These are phyloP conservation scores for Eufriesea mexicana DNA, from an alignment of 1,140 invertebrate genomes.

Conservation along the genomic window DNA sequence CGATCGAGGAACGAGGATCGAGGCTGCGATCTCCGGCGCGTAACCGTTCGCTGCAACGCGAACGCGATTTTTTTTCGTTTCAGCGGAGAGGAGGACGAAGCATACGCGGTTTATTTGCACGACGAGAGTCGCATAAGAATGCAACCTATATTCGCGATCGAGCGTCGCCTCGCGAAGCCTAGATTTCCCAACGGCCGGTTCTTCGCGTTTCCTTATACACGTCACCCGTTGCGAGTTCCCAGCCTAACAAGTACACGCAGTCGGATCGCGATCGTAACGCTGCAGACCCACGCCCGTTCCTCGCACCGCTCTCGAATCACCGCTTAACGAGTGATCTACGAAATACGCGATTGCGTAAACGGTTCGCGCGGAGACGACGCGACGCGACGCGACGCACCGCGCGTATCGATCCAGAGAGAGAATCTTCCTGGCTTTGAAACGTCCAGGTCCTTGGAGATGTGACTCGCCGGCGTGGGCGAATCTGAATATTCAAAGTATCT, in stretches of 20 bases:
- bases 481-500: constrained; percentile 78
- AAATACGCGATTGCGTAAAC: constrained; percentile 2
- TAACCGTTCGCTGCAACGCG: neutral
- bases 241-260: constrained; percentile 18
- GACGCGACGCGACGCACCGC: too few relatives aligned
- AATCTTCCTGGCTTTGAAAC: constrained; percentile 44
- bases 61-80: constrained; percentile 9
- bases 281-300: neutral
- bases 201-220: constrained; percentile 35
- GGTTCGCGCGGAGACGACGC: neutral
- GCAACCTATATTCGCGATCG: constrained; percentile 32
- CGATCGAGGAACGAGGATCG: neutral
- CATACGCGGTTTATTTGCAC: constrained; percentile 10
- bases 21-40: constrained; percentile 35
- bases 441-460: constrained; percentile 52
- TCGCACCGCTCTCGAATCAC: neutral
- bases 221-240: constrained; percentile 20
- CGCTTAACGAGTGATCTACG: neutral
- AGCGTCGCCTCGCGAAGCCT: constrained; percentile 7
- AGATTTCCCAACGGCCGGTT: constrained; percentile 30
- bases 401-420: too few relatives aligned
- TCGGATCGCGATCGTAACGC: neutral
- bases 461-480: constrained; percentile 68
- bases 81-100: too few relatives aligned
- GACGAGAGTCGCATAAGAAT: constrained; percentile 34